Evolutionary conservation across 2,797 vertebrate species (phyloP), one percentile per base, ranked within the genome.

Genomic region (Trachops cirrhosus): DNA sequence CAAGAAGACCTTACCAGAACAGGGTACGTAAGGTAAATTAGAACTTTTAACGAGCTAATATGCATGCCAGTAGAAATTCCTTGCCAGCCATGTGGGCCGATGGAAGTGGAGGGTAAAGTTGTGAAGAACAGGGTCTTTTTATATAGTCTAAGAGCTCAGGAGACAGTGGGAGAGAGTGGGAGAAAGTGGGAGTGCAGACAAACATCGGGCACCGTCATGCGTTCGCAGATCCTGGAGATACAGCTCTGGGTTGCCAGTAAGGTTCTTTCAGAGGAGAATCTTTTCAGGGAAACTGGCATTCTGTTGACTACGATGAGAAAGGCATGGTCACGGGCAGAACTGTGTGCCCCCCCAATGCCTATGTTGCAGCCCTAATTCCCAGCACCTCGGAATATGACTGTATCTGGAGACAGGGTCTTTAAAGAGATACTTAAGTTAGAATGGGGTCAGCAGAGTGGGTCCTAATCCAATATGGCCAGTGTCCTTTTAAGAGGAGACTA

Each of bases 41-140:
- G 77, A 94, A 85, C 59, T 85, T 71, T 67, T 39, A 80, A 57
- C 41, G 71, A 88, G 80, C 41, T 68, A 92, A 54, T 29, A 84
- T 32, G 29, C 39, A 73, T 37, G 59, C 75, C 74, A 83, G 87
- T 29, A 59, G 75, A 95, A 86, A 86, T 39, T 77, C 57, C 57
- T 80, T 94, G 87, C 88, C 91, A 95, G 62, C 24, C 34, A 85
- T 26, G 80, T 54, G 67, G 93, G 67, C 52, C 85, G 93, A 85
- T 37, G 50, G 37, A 90, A 93, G 24, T 89, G 39, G 48, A 79
- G 9, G 62, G 46, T 50, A 14, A 34, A 93, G 41, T 1, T 93
- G 48, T 75, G 57, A 75, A 86, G 10, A 54, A 32, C 12, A 87
- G 41, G 46, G 64, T 74, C 79, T 94, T 94, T 84, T 86, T 52